Percentiles rank a stretch among this genome's conserved stretches.
Conservation (phyloP, 1,140 invertebrate genomes). For the Ceratoteleas bidentatus region DNA sequence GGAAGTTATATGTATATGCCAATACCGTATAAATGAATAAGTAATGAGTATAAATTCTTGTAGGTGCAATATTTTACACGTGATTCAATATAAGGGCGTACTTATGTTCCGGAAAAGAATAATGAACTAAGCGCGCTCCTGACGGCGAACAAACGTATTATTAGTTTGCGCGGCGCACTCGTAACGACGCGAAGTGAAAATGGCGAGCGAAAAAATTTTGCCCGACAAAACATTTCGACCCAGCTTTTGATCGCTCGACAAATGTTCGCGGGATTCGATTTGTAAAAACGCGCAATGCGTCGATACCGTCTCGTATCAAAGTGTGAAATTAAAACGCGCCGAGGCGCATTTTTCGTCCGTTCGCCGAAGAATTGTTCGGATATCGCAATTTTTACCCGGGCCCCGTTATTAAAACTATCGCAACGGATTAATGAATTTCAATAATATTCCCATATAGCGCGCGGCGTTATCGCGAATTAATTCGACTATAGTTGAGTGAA, state of each 20-base stretch:
- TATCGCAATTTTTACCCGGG: no score
- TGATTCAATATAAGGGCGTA: neutral
- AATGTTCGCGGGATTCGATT: no score
- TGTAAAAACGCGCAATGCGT: no score
- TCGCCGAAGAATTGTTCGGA: no score
- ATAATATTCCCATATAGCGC: neutral
- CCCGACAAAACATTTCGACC: no score
- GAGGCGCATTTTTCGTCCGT: no score
- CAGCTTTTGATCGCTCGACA: no score
- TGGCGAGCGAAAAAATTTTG: no score
- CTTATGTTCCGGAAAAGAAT: neutral
- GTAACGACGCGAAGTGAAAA: no score
- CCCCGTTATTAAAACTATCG: conserved; percentile 2
- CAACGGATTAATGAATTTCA: conserved; percentile 9
- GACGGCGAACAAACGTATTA: neutral
- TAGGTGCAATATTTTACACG: neutral
- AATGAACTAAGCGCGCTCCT: neutral
- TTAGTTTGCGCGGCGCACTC: neutral
- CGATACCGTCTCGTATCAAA: no score
- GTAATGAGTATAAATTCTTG: neutral
- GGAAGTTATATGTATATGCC: neutral
- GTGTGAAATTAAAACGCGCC: no score
- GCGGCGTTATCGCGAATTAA: conserved; percentile 8
- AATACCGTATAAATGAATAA: conserved; percentile 1
- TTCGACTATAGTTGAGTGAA: conserved; percentile 10